phyloP scores from a whole-genome alignment of 2,888 invertebrate species.

The Mesochorus sp. region DNA sequence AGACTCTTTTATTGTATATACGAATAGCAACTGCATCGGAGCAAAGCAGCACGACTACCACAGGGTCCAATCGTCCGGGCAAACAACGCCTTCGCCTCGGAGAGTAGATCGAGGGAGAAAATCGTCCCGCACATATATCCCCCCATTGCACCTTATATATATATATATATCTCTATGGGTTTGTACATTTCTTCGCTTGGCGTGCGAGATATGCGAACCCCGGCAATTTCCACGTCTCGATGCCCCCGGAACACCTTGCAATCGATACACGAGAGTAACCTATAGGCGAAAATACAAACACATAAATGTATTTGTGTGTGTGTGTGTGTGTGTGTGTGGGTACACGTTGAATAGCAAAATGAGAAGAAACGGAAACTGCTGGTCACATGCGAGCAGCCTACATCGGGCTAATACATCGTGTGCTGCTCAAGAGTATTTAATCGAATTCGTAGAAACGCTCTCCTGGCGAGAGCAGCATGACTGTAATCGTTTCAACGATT shows the following conservation, averaged over 20 bases:
- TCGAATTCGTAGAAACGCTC: conserved; percentile 42
- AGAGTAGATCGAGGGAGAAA: conserved; percentile 20
- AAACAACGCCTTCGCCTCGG: conserved; percentile 67
- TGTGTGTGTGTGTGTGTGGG: too few species aligned
- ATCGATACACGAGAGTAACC: conserved; percentile 36
- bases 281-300: not conserved
- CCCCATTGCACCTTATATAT: conserved; percentile 6
- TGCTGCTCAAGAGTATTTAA: conserved; percentile 30
- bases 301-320: not conserved
- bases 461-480: conserved; percentile 24
- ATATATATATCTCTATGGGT: not conserved
- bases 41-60: conserved; percentile 22
- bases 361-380: conserved; percentile 24
- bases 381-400: conserved; percentile 31
- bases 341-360: conserved; percentile 28
- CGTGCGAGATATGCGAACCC: conserved; percentile 26
- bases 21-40: conserved; percentile 12
- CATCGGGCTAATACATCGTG: conserved; percentile 23
- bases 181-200: conserved; percentile 3
- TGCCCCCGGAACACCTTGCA: conserved; percentile 33
- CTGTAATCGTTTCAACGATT: conserved; percentile 56
- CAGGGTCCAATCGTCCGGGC: conserved; percentile 66
- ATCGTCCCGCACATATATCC: conserved; percentile 32
- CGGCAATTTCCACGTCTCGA: conserved; percentile 37
- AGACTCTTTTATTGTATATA: not conserved